Percentiles rank a stretch among this genome's conserved stretches.
Conservation (phyloP, 2,113 vertebrate species). For the Albula goreensis region DNA sequence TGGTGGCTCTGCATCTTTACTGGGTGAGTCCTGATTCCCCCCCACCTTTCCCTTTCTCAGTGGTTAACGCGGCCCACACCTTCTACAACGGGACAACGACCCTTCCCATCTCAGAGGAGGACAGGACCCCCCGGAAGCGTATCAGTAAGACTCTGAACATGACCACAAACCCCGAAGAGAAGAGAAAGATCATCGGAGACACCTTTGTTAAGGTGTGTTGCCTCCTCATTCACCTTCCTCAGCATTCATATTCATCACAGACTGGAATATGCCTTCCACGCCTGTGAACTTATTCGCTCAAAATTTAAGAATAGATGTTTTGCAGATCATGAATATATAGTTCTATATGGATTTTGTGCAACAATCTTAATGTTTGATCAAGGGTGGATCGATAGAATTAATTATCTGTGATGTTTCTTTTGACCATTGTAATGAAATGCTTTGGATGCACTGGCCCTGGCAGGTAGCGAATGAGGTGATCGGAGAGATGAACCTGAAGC, state of each 20-base stretch:
- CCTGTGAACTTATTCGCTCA: neutral
- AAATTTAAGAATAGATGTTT: neutral
- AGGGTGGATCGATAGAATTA: neutral
- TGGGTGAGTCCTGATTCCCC: neutral
- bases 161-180: constrained; percentile 98
- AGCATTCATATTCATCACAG: neutral
- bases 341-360: neutral
- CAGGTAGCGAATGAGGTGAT: constrained; percentile 98
- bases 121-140: constrained; percentile 93
- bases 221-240: neutral
- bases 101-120: constrained; percentile 96
- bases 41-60: constrained; percentile 58
- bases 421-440: neutral
- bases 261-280: neutral
- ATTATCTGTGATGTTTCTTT: too few relatives aligned
- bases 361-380: neutral
- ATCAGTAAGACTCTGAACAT: constrained; percentile 98
- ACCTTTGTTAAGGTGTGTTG: constrained; percentile 92
- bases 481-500: constrained; percentile 96
- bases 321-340: neutral
- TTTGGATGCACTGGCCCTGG: constrained; percentile 17
- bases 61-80: constrained; percentile 96
- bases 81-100: constrained; percentile 99
- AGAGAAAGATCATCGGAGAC: constrained; percentile 97
- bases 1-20: too few relatives aligned